Conservation (phyloP, 1,140 invertebrate species). For the Paramacrobiotus metropolitanus region DNA sequence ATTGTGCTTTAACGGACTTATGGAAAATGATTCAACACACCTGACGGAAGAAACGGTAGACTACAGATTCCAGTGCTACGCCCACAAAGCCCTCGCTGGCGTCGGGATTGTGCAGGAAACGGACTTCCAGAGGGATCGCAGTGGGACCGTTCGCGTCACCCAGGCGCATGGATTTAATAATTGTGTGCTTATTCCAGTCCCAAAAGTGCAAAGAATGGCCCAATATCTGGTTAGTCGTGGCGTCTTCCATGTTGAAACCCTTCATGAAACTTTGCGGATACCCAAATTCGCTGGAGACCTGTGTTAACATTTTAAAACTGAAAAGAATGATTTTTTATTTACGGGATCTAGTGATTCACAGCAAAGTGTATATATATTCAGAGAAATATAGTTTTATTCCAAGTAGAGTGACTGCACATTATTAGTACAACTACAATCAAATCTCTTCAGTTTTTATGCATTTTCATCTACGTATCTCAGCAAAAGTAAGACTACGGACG, state of each 20-base stretch:
- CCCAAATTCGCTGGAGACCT: constrained; percentile 78
- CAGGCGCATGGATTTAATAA: constrained; percentile 57
- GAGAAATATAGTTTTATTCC: too few relatives aligned
- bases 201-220: constrained; percentile 65
- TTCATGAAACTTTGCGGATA: constrained; percentile 52
- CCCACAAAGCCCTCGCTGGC: constrained; percentile 55
- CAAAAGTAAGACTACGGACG: too few relatives aligned
- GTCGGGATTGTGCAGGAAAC: constrained; percentile 77
- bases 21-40: too few relatives aligned
- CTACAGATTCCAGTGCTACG: constrained; percentile 44
- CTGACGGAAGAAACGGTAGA: constrained; percentile 35
- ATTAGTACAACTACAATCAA: too few relatives aligned
- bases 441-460: too few relatives aligned
- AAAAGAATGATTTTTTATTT: too few relatives aligned
- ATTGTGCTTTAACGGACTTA: too few relatives aligned
- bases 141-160: constrained; percentile 56
- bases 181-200: constrained; percentile 54
- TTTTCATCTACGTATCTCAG: too few relatives aligned
- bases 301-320: too few relatives aligned
- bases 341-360: too few relatives aligned
- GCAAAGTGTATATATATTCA: too few relatives aligned
- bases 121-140: constrained; percentile 65
- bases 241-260: constrained; percentile 42
- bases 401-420: too few relatives aligned
- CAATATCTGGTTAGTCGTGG: constrained; percentile 39